Conservation (phyloP, 2,797 vertebrate genomes). For the Bufotes viridis region DNA sequence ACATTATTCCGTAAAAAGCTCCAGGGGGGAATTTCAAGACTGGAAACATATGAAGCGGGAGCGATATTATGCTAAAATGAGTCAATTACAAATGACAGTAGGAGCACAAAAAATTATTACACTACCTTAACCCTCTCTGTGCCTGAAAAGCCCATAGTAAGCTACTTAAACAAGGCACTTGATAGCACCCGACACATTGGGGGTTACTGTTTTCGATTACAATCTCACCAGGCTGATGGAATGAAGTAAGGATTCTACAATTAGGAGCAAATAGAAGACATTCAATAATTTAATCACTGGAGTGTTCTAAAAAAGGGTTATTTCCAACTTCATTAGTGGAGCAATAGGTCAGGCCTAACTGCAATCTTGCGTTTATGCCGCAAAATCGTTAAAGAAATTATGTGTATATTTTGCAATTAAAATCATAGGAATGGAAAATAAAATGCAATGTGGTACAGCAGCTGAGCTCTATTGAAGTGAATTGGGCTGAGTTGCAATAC, state of each 20-base stretch:
- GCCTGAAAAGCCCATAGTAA: not conserved
- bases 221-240: constrained; percentile 46
- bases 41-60: constrained; percentile 53
- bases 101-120: constrained; percentile 52
- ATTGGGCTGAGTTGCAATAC: not conserved
- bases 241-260: constrained; percentile 39
- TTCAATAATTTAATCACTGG: constrained; percentile 47
- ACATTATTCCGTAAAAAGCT: constrained; percentile 49
- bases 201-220: constrained; percentile 28
- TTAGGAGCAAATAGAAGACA: constrained; percentile 42
- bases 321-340: constrained; percentile 32
- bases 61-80: constrained; percentile 25
- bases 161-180: not conserved
- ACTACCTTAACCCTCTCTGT: constrained; percentile 42
- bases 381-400: not conserved
- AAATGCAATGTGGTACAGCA: not conserved
- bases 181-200: not conserved
- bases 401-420: not conserved
- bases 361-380: not conserved
- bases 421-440: not conserved
- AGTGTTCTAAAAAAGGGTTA: constrained; percentile 9
- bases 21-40: constrained; percentile 3
- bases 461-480: not conserved
- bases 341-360: constrained; percentile 21
- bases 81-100: constrained; percentile 62